Conservation (phyloP, 2,797 vertebrate species). For the Xyrichtys novacula region DNA sequence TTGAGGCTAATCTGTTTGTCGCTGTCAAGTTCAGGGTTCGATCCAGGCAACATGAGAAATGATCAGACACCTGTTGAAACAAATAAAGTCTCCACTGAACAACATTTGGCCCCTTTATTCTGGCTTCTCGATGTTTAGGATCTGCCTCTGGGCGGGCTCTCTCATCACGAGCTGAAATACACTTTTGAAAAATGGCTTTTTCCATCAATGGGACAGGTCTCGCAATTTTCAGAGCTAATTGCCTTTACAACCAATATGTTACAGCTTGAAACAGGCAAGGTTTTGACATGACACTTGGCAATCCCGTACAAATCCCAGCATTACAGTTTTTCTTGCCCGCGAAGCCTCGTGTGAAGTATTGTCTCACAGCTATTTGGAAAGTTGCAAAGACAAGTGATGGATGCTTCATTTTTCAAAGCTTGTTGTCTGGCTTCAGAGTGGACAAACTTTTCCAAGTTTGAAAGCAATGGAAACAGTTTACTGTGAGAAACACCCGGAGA, state of each 20-base stretch:
- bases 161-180: conserved; percentile 10
- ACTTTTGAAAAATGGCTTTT: conserved; percentile 24
- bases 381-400: conserved; percentile 43
- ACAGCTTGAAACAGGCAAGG: conserved; percentile 12
- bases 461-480: conserved; percentile 49
- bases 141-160: conserved; percentile 15
- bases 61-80: conserved; percentile 26
- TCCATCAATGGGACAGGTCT: conserved; percentile 26
- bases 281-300: conserved; percentile 31
- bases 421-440: conserved; percentile 47
- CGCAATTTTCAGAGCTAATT: conserved; percentile 21
- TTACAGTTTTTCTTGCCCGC: conserved; percentile 28
- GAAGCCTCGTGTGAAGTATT: conserved; percentile 32
- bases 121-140: neutral
- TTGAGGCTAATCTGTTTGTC: conserved; percentile 5
- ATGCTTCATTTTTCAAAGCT: conserved; percentile 46
- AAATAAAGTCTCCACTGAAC: conserved; percentile 25
- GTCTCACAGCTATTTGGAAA: conserved; percentile 53
- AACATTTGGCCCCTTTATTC: neutral
- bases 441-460: conserved; percentile 47
- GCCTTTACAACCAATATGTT: neutral
- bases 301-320: conserved; percentile 18
- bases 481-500: conserved; percentile 40
- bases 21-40: conserved; percentile 7
- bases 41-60: conserved; percentile 6